A percentile compares a stretch with the other conserved stretches of the same genome.
phyloP scores from a whole-genome alignment of 2,113 vertebrate species.

The Campylomormyrus numenius region DNA sequence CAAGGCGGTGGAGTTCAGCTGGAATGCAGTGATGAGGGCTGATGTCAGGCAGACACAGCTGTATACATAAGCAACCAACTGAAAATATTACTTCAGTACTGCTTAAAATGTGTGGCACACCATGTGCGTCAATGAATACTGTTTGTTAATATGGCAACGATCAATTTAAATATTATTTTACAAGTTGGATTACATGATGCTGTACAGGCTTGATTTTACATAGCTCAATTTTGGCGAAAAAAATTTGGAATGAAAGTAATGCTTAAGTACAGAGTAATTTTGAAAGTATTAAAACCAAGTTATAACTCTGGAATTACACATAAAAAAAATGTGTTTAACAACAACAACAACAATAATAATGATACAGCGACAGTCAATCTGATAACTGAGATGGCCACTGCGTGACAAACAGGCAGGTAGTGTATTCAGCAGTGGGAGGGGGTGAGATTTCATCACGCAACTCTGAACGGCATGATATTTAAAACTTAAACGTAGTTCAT shows the following conservation, averaged over 20 bases:
- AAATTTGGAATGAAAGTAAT: neutral
- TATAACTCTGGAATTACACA: neutral
- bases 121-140: conserved; percentile 39
- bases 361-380: too few species aligned
- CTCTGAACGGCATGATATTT: too few species aligned
- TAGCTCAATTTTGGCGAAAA: neutral
- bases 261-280: neutral
- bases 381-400: too few species aligned
- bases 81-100: neutral
- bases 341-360: neutral
- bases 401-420: too few species aligned
- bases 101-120: conserved; percentile 38
- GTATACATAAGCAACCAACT: neutral
- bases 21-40: neutral
- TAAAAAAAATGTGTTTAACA: neutral
- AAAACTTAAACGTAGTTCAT: too few species aligned
- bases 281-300: neutral
- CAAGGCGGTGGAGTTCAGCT: neutral
- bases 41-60: neutral
- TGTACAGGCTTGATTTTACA: neutral
- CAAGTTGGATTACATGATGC: neutral
- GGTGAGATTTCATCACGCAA: too few species aligned
- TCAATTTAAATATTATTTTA: conserved; percentile 52
- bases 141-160: neutral
- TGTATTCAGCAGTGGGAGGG: too few species aligned